Evolutionary conservation across 2,888 invertebrate species (phyloP).

Genomic region (Athalia rosae): DNA sequence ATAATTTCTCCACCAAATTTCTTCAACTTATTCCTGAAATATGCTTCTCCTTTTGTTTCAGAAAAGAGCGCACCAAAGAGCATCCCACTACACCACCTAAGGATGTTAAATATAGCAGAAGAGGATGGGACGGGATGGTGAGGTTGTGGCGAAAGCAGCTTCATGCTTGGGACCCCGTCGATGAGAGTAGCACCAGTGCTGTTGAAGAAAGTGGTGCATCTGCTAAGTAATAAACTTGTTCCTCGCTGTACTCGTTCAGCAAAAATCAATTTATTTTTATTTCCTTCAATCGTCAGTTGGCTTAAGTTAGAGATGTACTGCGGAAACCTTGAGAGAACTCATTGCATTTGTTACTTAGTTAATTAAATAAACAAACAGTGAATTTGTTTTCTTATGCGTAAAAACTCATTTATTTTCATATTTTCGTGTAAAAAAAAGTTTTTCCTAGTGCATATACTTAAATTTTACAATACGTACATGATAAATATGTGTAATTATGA

Average conservation of each 20-base stretch:
- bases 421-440: not conserved
- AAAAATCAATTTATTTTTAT: not conserved
- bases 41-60: conserved; percentile 66
- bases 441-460: not conserved
- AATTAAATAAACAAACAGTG: conserved; percentile 5
- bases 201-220: conserved; percentile 45
- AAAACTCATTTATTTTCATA: conserved; percentile 1
- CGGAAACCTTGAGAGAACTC: not conserved
- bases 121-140: conserved; percentile 94
- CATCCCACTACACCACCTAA: conserved; percentile 96
- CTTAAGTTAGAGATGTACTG: conserved; percentile 1
- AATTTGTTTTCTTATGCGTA: not conserved
- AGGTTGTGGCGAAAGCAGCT: conserved; percentile 90
- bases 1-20: conserved; percentile 23
- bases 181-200: conserved; percentile 52
- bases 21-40: conserved; percentile 10
- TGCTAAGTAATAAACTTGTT: conserved; percentile 3
- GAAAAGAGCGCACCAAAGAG: conserved; percentile 78
- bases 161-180: conserved; percentile 84
- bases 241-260: not conserved
- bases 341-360: not conserved
- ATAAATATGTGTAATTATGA: no score
- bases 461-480: not conserved
- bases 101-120: conserved; percentile 88
- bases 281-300: not conserved